A percentile compares a stretch with the other conserved stretches of the same genome.
Conservation (phyloP, 2,888 invertebrate species). For the Drosophila koepferae region DNA sequence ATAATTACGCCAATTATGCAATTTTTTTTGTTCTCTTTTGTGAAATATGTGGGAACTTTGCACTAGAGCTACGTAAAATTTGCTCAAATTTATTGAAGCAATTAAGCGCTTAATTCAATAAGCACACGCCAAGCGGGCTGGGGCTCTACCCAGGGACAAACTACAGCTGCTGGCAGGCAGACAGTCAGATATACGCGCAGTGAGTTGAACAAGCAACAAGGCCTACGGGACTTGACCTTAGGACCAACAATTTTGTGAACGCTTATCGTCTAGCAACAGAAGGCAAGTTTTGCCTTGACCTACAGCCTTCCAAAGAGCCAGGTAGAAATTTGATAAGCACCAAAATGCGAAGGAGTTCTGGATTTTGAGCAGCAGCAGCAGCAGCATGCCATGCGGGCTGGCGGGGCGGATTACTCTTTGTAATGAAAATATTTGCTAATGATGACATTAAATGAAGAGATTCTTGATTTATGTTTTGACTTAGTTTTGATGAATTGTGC, state of each 20-base stretch:
- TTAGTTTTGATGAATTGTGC: slow-evolving; percentile 64
- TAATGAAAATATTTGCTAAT: slow-evolving; percentile 41
- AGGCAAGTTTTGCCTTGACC: slow-evolving; percentile 33
- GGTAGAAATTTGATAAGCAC: slow-evolving; percentile 32
- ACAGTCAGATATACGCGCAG: slow-evolving; percentile 3
- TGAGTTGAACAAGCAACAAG: slow-evolving; percentile 6
- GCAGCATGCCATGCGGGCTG: background rate
- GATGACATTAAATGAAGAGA: slow-evolving; percentile 31
- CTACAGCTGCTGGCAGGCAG: slow-evolving; percentile 27
- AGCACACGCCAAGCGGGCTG: slow-evolving; percentile 13
- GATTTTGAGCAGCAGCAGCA: background rate
- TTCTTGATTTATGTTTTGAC: slow-evolving; percentile 60
- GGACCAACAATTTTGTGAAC: slow-evolving; percentile 21
- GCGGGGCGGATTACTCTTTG: background rate
- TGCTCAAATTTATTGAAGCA: slow-evolving; percentile 75
- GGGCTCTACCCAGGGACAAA: slow-evolving; percentile 5
- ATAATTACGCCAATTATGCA: slow-evolving; percentile 76
- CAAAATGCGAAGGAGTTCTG: slow-evolving; percentile 22
- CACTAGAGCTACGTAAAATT: slow-evolving; percentile 53
- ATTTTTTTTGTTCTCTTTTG: slow-evolving; percentile 31
- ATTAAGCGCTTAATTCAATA: slow-evolving; percentile 77
- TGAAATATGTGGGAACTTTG: slow-evolving; percentile 69
- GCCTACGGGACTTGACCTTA: background rate
- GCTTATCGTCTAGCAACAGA: slow-evolving; percentile 36
- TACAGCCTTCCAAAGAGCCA: slow-evolving; percentile 3